Base-by-base conservation (phyloP, 2,888 invertebrate genomes). In the Lasioglossum pauxillum region DNA sequence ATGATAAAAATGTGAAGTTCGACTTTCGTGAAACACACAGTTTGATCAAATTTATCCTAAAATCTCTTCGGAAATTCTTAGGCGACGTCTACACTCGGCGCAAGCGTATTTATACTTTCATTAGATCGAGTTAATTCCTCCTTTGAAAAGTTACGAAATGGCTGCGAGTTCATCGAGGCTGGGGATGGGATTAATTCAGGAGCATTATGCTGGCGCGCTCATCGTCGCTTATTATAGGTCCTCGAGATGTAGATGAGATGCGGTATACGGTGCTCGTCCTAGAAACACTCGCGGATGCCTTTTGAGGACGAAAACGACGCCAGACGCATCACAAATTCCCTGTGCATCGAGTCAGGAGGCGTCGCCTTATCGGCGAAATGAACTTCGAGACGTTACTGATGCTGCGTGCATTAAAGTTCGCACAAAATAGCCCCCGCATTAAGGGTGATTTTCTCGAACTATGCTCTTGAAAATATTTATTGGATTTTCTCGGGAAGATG, bases 341-440 rank as follows among this genome's bases (percentile, higher is more conserved):
- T 71, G 73, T 72, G 72, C 82, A 82, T 78, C 83, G 76, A 86
- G 60, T 74, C 81, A 75, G 35, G 64, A 73, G 35, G 67, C 71
- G 46, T 35, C 72, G 69, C 89, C 86, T 91, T 88, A 87, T 87
- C 86, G 7, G 1, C 41, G n/a, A 12, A 46, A 19, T n/a, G 19
- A 60, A 73, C n/a, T 8, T 12, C 31, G 69, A 38, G n/a, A n/a
- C 23, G n/a, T 23, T 10, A 7, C 35, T 12, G 23, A 38, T 35
- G 19, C 35, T 67, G 7, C 19, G 31, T 19, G 19, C 67, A 35
- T 67, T 35, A 67, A 16, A 19, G 35, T 67, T 67, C 7, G 7
- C 8, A 2, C 8, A 16, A 67, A 35, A 19, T 7, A 67, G 67
- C 19, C 31, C 35, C 14, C 35, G 5, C 31, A 19, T 67, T 67